Conservation (phyloP, 1,140 invertebrate species). For the Apis florea region DNA sequence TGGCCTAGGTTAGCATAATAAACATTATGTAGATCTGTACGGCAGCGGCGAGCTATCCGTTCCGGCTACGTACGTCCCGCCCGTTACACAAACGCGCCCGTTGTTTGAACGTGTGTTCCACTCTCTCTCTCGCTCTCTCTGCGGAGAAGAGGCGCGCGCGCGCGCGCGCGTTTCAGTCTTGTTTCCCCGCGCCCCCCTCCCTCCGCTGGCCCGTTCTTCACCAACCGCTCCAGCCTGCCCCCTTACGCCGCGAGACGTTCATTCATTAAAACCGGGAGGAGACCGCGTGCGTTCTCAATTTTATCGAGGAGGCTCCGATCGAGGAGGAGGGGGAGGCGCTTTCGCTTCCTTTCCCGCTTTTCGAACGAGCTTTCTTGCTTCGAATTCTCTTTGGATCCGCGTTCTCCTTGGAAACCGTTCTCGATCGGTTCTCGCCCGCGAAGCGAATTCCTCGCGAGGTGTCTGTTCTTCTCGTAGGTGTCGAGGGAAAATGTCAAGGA, state of each 20-base stretch:
- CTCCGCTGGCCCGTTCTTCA: constrained; percentile 26
- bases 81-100: constrained; percentile 54
- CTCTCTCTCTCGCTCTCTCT: constrained; percentile 20
- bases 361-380: neutral
- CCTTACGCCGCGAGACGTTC: constrained; percentile 70
- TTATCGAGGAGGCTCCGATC: constrained; percentile 74
- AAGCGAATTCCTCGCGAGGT: neutral
- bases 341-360: neutral
- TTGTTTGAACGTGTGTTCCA: constrained; percentile 4
- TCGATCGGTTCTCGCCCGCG: neutral
- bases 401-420: neutral
- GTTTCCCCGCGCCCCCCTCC: constrained; percentile 12
- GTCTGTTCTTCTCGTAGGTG: too few relatives aligned
- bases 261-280: constrained; percentile 72
- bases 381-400: too few relatives aligned
- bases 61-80: constrained; percentile 54
- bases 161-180: constrained; percentile 4
- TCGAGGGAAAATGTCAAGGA: constrained; percentile 44
- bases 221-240: constrained; percentile 38
- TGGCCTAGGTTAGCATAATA: constrained; percentile 81
- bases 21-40: constrained; percentile 79
- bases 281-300: constrained; percentile 72
- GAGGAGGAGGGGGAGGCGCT: neutral
- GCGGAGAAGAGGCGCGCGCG: neutral
- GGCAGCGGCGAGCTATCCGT: constrained; percentile 57